Evolutionary conservation across 92 coral and sea anemone species (phyloP).

Genomic region (Epizoanthus rinbou): DNA sequence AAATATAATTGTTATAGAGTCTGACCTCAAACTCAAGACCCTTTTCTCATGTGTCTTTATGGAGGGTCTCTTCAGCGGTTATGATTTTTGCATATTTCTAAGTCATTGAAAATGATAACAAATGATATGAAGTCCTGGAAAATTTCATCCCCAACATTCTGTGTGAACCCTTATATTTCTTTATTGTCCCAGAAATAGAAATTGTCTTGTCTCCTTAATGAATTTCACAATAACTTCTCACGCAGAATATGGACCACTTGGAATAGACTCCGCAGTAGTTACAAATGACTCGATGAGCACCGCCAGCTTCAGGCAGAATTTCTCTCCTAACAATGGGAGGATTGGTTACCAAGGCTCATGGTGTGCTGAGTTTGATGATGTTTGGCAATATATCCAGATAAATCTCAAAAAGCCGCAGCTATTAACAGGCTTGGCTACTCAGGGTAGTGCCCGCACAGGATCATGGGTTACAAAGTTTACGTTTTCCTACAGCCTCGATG

Average conservation of each 20-base stretch:
- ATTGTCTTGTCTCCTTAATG: too few relatives aligned
- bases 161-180: too few relatives aligned
- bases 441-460: slow-evolving; percentile 29
- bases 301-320: background rate
- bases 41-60: too few relatives aligned
- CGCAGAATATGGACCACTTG: background rate
- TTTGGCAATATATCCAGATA: slow-evolving; percentile 48
- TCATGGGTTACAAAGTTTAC: slow-evolving; percentile 58
- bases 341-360: slow-evolving; percentile 51
- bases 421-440: slow-evolving; percentile 28
- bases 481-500: slow-evolving; percentile 49
- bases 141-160: too few relatives aligned
- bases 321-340: slow-evolving; percentile 5
- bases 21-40: too few relatives aligned
- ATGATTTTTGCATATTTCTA: too few relatives aligned
- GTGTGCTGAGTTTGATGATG: slow-evolving; percentile 46
- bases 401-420: slow-evolving; percentile 37
- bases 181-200: too few relatives aligned
- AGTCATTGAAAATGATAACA: too few relatives aligned
- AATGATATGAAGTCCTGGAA: too few relatives aligned
- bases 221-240: too few relatives aligned
- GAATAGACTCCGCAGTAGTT: background rate
- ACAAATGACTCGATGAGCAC: slow-evolving; percentile 9
- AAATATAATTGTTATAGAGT: too few relatives aligned
- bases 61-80: too few relatives aligned